These are phyloP conservation scores for Drosophila paramelanica DNA, from an alignment of 2,888 invertebrate genomes.

Conservation along the genomic window DNA sequence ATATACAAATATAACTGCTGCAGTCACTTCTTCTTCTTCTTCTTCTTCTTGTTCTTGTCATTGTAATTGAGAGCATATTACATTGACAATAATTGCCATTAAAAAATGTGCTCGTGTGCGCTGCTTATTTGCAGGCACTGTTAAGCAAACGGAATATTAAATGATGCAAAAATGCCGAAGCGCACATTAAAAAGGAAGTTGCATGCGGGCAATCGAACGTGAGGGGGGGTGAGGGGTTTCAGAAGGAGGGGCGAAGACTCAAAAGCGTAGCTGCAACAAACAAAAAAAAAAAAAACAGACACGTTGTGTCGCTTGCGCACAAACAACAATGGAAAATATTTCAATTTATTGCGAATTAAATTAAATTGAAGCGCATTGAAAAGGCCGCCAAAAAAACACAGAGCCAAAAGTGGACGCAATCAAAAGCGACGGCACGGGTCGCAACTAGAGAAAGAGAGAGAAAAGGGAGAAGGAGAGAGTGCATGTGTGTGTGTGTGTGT, in stretches of 20 bases:
- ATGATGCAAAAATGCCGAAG: conserved; percentile 29
- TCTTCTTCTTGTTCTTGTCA: conserved; percentile 18
- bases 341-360: conserved; percentile 81
- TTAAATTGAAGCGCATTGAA: conserved; percentile 80
- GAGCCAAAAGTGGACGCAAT: conserved; percentile 40
- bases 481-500: conserved; percentile 1
- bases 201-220: conserved; percentile 48
- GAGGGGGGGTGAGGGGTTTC: too few species aligned
- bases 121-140: conserved; percentile 55
- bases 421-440: conserved; percentile 52
- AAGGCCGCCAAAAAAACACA: conserved; percentile 49
- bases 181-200: conserved; percentile 71
- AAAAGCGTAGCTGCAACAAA: neutral
- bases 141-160: conserved; percentile 43
- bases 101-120: conserved; percentile 9
- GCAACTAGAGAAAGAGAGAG: neutral
- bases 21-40: neutral
- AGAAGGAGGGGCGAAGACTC: neutral
- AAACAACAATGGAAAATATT: conserved; percentile 61
- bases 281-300: conserved; percentile 1
- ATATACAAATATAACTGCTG: neutral
- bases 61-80: conserved; percentile 37
- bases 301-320: conserved; percentile 41
- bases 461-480: neutral
- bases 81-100: conserved; percentile 46